These are phyloP conservation scores for Aramus guarauna DNA, from an alignment of 2,113 vertebrate species.

Conservation along the genomic window DNA sequence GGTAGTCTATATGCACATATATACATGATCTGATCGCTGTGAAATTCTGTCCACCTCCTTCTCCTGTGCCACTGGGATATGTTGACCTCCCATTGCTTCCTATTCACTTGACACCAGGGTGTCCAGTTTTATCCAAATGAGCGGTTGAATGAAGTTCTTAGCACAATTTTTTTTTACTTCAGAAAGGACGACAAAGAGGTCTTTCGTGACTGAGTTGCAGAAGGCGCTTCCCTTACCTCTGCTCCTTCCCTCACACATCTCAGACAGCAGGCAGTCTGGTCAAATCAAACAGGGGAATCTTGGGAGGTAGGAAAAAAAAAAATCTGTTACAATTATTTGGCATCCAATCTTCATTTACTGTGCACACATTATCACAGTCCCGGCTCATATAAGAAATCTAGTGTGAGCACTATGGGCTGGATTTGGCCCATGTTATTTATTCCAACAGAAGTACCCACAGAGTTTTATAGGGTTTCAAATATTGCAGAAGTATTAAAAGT, in stretches of 20 bases:
- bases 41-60: neutral
- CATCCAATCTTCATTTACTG: neutral
- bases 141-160: neutral
- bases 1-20: neutral
- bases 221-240: neutral
- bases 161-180: neutral
- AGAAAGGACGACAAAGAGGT: neutral
- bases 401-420: neutral
- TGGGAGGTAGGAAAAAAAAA: neutral
- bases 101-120: conserved; percentile 5
- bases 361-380: neutral
- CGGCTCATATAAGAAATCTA: neutral
- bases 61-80: neutral
- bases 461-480: neutral
- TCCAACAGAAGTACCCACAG: neutral
- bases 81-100: neutral
- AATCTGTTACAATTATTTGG: neutral
- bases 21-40: neutral
- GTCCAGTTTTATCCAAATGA: conserved; percentile 1
- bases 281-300: neutral
- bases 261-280: neutral
- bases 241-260: neutral
- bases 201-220: neutral
- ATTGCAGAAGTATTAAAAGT: neutral
- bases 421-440: neutral